These are phyloP conservation scores for Paracentrotus lividus DNA, from an alignment of 53 echinoderm and acorn worm species.

Conservation along the genomic window DNA sequence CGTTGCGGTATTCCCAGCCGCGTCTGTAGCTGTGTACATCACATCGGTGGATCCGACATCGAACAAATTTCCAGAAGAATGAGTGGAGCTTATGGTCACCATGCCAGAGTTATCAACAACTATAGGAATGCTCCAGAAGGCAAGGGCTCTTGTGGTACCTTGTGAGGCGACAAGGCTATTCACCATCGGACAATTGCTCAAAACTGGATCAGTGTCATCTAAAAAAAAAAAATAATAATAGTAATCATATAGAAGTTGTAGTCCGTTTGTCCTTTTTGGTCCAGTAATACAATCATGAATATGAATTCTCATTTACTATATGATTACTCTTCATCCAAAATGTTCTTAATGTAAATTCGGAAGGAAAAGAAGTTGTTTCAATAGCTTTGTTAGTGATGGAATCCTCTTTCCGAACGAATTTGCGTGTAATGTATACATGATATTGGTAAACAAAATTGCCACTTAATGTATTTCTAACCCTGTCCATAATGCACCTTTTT, in stretches of 20 bases:
- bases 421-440: too few species aligned
- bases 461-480: too few species aligned
- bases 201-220: constrained; percentile 36
- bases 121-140: constrained; percentile 67
- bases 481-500: too few species aligned
- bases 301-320: too few species aligned
- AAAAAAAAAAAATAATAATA: neutral
- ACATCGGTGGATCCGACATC: constrained; percentile 41
- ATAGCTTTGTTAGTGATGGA: too few species aligned
- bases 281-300: too few species aligned
- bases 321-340: too few species aligned
- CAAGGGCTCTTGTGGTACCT: constrained; percentile 12
- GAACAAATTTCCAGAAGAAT: constrained; percentile 25
- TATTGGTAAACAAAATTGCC: too few species aligned
- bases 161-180: neutral
- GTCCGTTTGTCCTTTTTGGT: neutral
- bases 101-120: constrained; percentile 57
- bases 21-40: constrained; percentile 55
- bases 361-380: too few species aligned
- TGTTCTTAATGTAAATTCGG: too few species aligned
- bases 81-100: constrained; percentile 61
- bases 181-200: neutral
- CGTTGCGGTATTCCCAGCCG: constrained; percentile 51
- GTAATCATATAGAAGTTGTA: neutral
- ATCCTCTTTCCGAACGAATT: too few species aligned